Percentiles rank a stretch among this genome's conserved stretches.
Evolutionary conservation across 2,888 invertebrate species (phyloP).

Genomic region (Caradrina kadenii): DNA sequence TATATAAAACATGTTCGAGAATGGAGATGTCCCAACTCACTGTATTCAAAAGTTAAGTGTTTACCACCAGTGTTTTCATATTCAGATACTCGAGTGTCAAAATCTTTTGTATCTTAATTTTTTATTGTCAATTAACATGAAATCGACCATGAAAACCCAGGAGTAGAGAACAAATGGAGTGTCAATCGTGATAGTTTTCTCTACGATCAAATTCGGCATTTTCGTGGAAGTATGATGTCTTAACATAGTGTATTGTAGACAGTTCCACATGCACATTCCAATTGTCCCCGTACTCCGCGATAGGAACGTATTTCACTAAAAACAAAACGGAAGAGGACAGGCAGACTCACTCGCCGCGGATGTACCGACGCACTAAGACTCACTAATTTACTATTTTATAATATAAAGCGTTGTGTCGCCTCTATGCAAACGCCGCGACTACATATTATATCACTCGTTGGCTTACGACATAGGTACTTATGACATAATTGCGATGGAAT

Average conservation of each 20-base stretch:
- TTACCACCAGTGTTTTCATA: slow-evolving; percentile 44
- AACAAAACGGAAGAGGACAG: slow-evolving; percentile 54
- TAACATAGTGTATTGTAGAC: not conserved
- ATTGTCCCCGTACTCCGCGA: slow-evolving; percentile 24
- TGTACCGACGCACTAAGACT: slow-evolving; percentile 59
- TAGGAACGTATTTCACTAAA: slow-evolving; percentile 60
- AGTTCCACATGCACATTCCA: slow-evolving; percentile 19
- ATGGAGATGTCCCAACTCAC: slow-evolving; percentile 40
- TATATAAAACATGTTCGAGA: slow-evolving; percentile 54
- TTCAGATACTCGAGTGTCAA: slow-evolving; percentile 35
- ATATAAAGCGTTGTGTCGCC: slow-evolving; percentile 64
- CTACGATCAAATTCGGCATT: slow-evolving; percentile 12
- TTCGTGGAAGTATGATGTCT: not conserved
- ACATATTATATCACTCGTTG: slow-evolving; percentile 78
- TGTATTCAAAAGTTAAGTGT: slow-evolving; percentile 43
- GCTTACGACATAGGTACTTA: slow-evolving; percentile 82
- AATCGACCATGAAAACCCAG: slow-evolving; percentile 46
- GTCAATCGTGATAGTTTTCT: slow-evolving; percentile 2
- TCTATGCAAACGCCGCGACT: slow-evolving; percentile 78
- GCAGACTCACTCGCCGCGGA: slow-evolving; percentile 54
- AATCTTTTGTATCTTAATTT: slow-evolving; percentile 48
- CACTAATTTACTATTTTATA: slow-evolving; percentile 60
- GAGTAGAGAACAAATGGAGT: slow-evolving; percentile 49
- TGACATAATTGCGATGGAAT: slow-evolving; percentile 83
- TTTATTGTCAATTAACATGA: slow-evolving; percentile 62